phyloP scores from a whole-genome alignment of 2,113 vertebrate genomes.

The Crotalus horridus region DNA sequence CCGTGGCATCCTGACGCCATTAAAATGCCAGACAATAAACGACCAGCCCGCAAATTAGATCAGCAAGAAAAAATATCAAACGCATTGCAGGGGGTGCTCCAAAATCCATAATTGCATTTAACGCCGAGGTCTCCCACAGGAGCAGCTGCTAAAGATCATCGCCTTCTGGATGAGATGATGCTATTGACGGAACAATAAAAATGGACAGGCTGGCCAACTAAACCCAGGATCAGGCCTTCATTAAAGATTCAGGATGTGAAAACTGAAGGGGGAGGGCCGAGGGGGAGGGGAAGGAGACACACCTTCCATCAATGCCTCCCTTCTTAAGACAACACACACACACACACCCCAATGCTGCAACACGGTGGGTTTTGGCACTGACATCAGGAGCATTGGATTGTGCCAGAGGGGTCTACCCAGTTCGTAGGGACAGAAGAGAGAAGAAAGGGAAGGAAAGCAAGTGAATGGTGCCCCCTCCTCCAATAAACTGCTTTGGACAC shows the following conservation, averaged over 20 bases:
- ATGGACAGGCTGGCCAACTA: slow-evolving; percentile 99
- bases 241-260: slow-evolving; percentile 99
- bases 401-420: slow-evolving; percentile 66
- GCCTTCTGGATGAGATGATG: slow-evolving; percentile 89
- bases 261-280: slow-evolving; percentile 79
- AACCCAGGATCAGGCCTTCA: slow-evolving; percentile 85
- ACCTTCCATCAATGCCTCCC: slow-evolving; percentile 29
- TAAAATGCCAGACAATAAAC: slow-evolving; percentile 99
- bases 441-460: slow-evolving; percentile 29
- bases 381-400: slow-evolving; percentile 72
- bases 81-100: slow-evolving; percentile 86
- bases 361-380: slow-evolving; percentile 56
- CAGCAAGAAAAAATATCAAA: slow-evolving; percentile 99
- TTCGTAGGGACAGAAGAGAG: slow-evolving; percentile 38
- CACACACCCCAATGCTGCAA: slow-evolving; percentile 53
- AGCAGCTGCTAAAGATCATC: slow-evolving; percentile 95
- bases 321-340: slow-evolving; percentile 10
- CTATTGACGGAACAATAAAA: slow-evolving; percentile 99
- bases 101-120: slow-evolving; percentile 99
- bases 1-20: slow-evolving; percentile 98
- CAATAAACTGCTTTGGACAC: slow-evolving; percentile 36
- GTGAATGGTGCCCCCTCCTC: slow-evolving; percentile 65
- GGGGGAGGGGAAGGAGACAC: slow-evolving; percentile 50
- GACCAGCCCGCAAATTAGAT: slow-evolving; percentile 99
- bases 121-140: slow-evolving; percentile 87